Percentiles rank a stretch among this genome's conserved stretches.
These are phyloP conservation scores for Phyllotis vaccarum DNA, from an alignment of 2,797 vertebrate species.

Conservation along the genomic window DNA sequence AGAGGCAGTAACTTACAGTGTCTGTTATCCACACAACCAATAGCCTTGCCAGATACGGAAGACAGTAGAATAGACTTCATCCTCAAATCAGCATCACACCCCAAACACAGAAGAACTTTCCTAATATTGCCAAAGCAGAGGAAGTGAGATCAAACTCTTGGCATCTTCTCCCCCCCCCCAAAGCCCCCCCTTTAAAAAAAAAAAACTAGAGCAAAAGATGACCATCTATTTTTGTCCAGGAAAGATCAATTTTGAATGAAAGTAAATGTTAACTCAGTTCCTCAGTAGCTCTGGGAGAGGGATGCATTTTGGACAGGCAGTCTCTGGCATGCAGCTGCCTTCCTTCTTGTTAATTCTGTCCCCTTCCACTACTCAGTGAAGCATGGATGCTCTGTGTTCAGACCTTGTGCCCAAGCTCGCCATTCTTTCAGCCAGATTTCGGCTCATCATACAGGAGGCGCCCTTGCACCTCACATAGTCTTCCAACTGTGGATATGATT, in stretches of 20 bases:
- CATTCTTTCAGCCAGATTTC: background rate
- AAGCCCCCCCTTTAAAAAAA: too few species aligned
- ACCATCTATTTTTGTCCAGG: conserved; percentile 17
- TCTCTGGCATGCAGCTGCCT: conserved; percentile 21
- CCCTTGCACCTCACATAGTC: background rate
- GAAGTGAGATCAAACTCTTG: conserved; percentile 44
- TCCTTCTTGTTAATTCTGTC: conserved; percentile 46
- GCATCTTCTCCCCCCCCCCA: conserved; percentile 45
- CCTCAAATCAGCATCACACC: background rate
- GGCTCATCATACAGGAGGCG: background rate
- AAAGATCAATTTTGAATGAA: conserved; percentile 75
- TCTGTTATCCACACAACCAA: conserved; percentile 79
- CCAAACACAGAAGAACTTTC: conserved; percentile 8
- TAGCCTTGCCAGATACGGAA: conserved; percentile 75
- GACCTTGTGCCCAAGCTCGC: conserved; percentile 15
- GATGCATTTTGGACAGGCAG: background rate
- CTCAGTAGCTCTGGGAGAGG: background rate
- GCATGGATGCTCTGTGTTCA: background rate
- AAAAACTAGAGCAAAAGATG: conserved; percentile 33
- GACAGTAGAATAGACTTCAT: background rate
- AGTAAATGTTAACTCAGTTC: conserved; percentile 49
- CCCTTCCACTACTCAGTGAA: background rate
- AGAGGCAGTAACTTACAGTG: conserved; percentile 74
- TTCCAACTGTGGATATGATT: background rate
- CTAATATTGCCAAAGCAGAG: background rate